A percentile compares a stretch with the other conserved stretches of the same genome.
These are phyloP conservation scores for Athalia cordata DNA, from an alignment of 2,888 invertebrate genomes.

Conservation along the genomic window DNA sequence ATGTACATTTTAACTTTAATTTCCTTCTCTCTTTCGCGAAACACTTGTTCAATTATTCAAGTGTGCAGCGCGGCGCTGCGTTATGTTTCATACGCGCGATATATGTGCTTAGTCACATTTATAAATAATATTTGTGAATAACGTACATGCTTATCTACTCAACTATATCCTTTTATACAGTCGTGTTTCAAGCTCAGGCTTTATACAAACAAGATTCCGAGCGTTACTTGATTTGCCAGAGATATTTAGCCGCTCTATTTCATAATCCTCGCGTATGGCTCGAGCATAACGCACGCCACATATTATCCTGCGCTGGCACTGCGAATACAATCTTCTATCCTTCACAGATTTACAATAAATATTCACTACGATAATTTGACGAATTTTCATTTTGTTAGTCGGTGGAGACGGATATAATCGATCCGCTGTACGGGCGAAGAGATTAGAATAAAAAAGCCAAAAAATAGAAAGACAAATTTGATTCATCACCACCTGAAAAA, in stretches of 20 bases:
- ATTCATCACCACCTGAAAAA: neutral
- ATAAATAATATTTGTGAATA: neutral
- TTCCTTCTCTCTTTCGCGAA: too few species aligned
- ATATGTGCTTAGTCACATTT: neutral
- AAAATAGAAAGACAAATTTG: too few species aligned
- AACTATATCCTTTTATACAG: slow-evolving; percentile 24
- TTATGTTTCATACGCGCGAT: neutral
- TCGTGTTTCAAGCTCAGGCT: slow-evolving; percentile 27
- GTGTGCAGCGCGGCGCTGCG: neutral
- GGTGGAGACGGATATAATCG: too few species aligned
- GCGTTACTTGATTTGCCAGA: slow-evolving; percentile 3
- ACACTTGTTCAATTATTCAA: too few species aligned
- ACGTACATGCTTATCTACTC: slow-evolving; percentile 8
- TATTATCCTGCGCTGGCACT: too few species aligned
- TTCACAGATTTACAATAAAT: too few species aligned
- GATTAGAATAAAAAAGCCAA: too few species aligned
- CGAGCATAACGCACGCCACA: too few species aligned
- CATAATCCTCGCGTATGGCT: slow-evolving; percentile 14
- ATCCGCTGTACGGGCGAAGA: too few species aligned
- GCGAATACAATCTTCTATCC: neutral
- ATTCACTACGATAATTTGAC: too few species aligned
- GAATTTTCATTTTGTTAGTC: too few species aligned
- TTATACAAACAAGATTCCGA: slow-evolving; percentile 37
- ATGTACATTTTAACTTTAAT: too few species aligned
- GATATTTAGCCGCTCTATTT: slow-evolving; percentile 31